Conservation (phyloP, 2,113 vertebrate genomes). For the Toxotes jaculatrix region DNA sequence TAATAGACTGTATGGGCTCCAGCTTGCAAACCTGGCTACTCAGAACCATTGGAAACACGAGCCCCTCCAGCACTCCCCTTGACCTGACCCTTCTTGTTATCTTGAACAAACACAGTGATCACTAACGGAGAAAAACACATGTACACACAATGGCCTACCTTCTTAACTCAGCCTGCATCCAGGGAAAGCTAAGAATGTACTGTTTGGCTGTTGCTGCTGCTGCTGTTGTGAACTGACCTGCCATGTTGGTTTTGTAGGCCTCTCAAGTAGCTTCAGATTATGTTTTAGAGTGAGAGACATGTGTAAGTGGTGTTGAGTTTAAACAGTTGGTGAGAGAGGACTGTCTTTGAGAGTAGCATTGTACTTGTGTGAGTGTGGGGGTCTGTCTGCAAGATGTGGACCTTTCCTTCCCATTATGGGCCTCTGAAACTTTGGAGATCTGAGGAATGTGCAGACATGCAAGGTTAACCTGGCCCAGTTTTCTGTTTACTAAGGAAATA, state of each 20-base stretch:
- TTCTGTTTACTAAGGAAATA: constrained; percentile 53
- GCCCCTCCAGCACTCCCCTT: constrained; percentile 54
- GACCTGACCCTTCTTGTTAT: constrained; percentile 61
- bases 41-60: constrained; percentile 72
- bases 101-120: constrained; percentile 62
- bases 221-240: background rate
- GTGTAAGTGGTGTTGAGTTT: constrained; percentile 24
- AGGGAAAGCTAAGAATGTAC: constrained; percentile 48
- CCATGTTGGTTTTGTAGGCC: constrained; percentile 37
- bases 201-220: constrained; percentile 18
- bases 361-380: constrained; percentile 19
- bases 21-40: constrained; percentile 63
- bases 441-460: constrained; percentile 76
- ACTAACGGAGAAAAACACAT: constrained; percentile 57
- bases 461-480: constrained; percentile 62
- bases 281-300: constrained; percentile 14
- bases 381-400: constrained; percentile 44
- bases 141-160: constrained; percentile 26
- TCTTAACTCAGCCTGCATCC: constrained; percentile 38
- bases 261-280: constrained; percentile 18
- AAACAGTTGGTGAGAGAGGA: constrained; percentile 1
- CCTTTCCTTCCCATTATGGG: constrained; percentile 63
- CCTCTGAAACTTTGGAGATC: constrained; percentile 74
- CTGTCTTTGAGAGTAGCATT: constrained; percentile 22
- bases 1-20: constrained; percentile 75